These are phyloP conservation scores for Phaenicophaeus curvirostris DNA, from an alignment of 2,797 vertebrate genomes.

Conservation along the genomic window DNA sequence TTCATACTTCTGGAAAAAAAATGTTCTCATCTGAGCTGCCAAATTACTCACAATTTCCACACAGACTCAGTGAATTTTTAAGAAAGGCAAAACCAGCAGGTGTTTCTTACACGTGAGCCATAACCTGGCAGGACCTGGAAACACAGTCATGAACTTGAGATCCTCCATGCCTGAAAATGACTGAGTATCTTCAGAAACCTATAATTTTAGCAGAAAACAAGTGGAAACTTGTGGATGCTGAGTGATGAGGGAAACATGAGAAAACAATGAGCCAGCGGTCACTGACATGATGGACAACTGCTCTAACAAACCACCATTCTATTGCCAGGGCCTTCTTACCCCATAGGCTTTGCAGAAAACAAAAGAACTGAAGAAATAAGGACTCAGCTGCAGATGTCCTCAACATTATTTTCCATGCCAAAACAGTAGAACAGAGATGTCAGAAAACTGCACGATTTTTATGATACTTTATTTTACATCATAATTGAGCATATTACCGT, in stretches of 20 bases:
- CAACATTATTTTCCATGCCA: background rate
- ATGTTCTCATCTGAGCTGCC: background rate
- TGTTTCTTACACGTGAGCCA: background rate
- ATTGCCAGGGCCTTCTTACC: background rate
- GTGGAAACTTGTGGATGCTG: background rate
- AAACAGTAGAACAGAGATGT: background rate
- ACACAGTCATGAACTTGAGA: background rate
- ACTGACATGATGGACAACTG: background rate
- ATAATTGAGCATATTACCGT: background rate
- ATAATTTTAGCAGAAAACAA: background rate
- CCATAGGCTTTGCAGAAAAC: background rate
- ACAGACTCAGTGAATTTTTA: background rate
- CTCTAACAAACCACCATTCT: background rate
- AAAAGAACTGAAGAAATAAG: background rate
- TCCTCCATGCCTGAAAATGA: background rate
- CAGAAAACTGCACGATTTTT: background rate
- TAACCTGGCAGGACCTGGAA: background rate
- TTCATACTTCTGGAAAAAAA: background rate
- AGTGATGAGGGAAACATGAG: background rate
- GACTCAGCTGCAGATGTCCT: background rate
- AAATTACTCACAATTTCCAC: background rate
- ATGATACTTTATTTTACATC: background rate
- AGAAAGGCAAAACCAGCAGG: background rate
- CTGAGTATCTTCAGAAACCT: background rate
- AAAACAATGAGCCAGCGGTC: background rate